A percentile compares a stretch with the other conserved stretches of the same genome.
Evolutionary conservation across 2,888 invertebrate genomes (phyloP).

Genomic region (Melinaea marsaeus): DNA sequence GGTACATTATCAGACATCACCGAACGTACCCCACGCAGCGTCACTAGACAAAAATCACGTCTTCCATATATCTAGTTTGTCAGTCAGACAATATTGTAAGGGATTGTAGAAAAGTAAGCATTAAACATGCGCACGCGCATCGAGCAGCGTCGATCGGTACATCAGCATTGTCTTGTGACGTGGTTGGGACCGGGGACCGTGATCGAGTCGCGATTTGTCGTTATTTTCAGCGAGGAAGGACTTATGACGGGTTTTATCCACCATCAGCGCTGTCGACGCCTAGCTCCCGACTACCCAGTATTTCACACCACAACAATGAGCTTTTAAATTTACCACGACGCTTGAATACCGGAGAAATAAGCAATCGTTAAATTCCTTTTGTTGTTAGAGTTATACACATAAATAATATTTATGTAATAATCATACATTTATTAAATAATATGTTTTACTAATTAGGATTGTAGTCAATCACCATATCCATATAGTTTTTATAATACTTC

Average conservation of each 20-base stretch:
- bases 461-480: not conserved
- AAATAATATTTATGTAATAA: not conserved
- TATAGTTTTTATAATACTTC: no score
- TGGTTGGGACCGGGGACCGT: conserved; percentile 31
- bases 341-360: conserved; percentile 23
- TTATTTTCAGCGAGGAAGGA: conserved; percentile 58
- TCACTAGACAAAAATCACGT: conserved; percentile 73
- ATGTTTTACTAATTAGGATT: not conserved
- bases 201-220: conserved; percentile 70
- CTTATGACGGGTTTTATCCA: conserved; percentile 73
- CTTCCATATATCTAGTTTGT: conserved; percentile 67
- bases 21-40: conserved; percentile 63
- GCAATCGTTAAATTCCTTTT: conserved; percentile 15
- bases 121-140: conserved; percentile 65
- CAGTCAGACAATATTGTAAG: conserved; percentile 61
- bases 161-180: conserved; percentile 45
- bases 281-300: conserved; percentile 52
- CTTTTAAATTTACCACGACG: conserved; percentile 67
- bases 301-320: conserved; percentile 74
- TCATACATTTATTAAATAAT: not conserved
- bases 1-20: conserved; percentile 44
- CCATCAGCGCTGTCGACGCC: conserved; percentile 62
- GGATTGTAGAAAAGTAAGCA: conserved; percentile 68
- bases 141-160: conserved; percentile 56
- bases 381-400: conserved; percentile 11